Evolutionary conservation across 2,888 invertebrate species (phyloP).

Genomic region (Automeris io): DNA sequence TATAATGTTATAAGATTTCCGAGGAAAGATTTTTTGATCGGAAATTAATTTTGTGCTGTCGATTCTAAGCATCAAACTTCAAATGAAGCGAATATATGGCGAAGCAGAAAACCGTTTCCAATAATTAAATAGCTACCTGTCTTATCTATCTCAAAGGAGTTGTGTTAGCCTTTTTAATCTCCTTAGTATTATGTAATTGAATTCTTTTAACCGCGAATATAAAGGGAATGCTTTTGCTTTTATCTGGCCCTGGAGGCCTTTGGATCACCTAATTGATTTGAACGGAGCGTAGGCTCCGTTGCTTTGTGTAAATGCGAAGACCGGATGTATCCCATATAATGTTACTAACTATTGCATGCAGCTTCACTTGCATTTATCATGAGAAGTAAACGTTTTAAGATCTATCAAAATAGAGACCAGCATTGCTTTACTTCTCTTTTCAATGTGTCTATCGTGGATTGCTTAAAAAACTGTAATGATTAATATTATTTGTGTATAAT

Average conservation of each 20-base stretch:
- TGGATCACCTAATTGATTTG: slow-evolving; percentile 52
- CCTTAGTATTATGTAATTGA: slow-evolving; percentile 67
- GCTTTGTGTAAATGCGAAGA: slow-evolving; percentile 13
- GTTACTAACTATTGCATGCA: no score
- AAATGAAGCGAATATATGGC: background rate
- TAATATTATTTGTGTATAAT: no score
- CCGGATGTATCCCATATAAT: background rate
- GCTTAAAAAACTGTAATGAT: no score
- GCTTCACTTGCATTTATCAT: no score
- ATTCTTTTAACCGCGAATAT: slow-evolving; percentile 68
- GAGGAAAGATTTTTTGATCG: background rate
- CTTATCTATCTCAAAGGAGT: slow-evolving; percentile 55
- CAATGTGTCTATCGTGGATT: no score
- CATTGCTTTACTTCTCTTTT: no score
- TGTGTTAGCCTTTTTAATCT: slow-evolving; percentile 66
- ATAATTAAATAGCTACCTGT: slow-evolving; percentile 56
- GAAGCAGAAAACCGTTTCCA: slow-evolving; percentile 34
- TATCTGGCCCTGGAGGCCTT: slow-evolving; percentile 51
- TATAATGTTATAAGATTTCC: background rate
- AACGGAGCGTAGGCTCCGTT: slow-evolving; percentile 54
- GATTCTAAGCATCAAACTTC: background rate
- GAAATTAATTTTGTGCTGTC: slow-evolving; percentile 3
- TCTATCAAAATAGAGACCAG: no score
- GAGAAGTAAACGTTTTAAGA: no score
- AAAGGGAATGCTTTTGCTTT: slow-evolving; percentile 63